These are phyloP conservation scores for Axea sp. DNA, from an alignment of 2,888 invertebrate genomes.

Conservation along the genomic window DNA sequence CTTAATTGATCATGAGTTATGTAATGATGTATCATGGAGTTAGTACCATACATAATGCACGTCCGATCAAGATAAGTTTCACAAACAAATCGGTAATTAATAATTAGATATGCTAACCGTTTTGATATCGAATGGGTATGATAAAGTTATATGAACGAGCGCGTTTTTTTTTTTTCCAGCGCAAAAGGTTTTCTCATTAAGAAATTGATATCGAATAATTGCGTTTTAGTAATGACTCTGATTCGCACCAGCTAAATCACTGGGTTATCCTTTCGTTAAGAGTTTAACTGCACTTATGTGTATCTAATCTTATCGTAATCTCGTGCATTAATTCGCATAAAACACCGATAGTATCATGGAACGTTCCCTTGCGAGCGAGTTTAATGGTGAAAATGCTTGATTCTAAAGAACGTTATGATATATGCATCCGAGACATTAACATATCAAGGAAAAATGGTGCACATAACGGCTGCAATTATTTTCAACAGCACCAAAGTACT, in stretches of 20 bases:
- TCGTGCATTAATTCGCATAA: constrained; percentile 42
- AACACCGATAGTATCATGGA: constrained; percentile 14
- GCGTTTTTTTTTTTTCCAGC: constrained; percentile 7
- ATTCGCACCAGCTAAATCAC: constrained; percentile 55
- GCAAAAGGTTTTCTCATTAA: constrained; percentile 12
- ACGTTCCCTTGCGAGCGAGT: constrained; percentile 21
- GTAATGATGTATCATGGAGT: constrained; percentile 29
- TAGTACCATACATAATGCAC: constrained; percentile 36
- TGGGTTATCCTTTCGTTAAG: constrained; percentile 28
- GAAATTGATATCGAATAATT: constrained; percentile 43
- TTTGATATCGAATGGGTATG: constrained; percentile 23
- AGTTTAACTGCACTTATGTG: constrained; percentile 19
- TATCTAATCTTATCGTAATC: constrained; percentile 53
- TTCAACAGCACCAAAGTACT: constrained; percentile 28
- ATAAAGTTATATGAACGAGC: constrained; percentile 31
- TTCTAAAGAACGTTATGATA: constrained; percentile 46
- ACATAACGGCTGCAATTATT: constrained; percentile 34
- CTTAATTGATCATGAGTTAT: constrained; percentile 40
- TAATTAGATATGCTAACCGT: constrained; percentile 48
- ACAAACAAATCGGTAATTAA: constrained; percentile 58
- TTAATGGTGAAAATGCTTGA: constrained; percentile 49
- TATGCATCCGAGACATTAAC: constrained; percentile 45
- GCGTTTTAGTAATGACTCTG: constrained; percentile 15
- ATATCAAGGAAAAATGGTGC: constrained; percentile 36
- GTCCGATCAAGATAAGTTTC: constrained; percentile 48